Percentiles rank a stretch among this genome's conserved stretches.
Evolutionary conservation across 2,888 invertebrate species (phyloP).

Genomic region (Branchipolynoe longqiensis): DNA sequence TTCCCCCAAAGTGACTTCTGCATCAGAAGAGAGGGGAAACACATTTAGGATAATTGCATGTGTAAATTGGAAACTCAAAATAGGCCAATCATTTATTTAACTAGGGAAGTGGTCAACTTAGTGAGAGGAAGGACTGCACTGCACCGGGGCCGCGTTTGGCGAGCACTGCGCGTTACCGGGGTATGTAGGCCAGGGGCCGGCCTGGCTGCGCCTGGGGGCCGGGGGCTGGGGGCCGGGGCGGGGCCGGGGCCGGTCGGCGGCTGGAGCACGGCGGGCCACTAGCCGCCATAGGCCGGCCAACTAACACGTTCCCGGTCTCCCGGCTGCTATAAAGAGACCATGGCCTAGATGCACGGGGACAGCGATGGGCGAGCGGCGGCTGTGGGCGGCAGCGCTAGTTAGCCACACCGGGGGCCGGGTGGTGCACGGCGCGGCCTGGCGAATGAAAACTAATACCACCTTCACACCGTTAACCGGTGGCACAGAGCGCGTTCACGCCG

Average conservation of each 20-base stretch:
- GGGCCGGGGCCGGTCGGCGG: constrained; percentile 1
- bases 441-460: constrained; percentile 41
- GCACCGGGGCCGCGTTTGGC: constrained; percentile 26
- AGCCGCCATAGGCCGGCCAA: constrained; percentile 23
- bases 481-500: too few relatives aligned
- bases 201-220: constrained; percentile 9
- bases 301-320: constrained; percentile 34
- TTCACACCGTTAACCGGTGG: too few relatives aligned
- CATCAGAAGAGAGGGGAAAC: too few relatives aligned
- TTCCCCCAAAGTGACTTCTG: too few relatives aligned
- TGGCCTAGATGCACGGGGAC: constrained; percentile 47
- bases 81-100: too few relatives aligned
- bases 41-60: too few relatives aligned
- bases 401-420: constrained; percentile 13
- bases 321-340: constrained; percentile 47
- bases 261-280: constrained; percentile 2
- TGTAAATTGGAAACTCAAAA: too few relatives aligned
- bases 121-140: too few relatives aligned
- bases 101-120: too few relatives aligned
- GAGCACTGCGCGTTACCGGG: constrained; percentile 27
- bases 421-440: constrained; percentile 5
- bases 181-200: constrained; percentile 37
- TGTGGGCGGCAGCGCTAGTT: neutral
- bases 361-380: constrained; percentile 41
- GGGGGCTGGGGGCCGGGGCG: neutral